Conservation (phyloP, 2,888 invertebrate species). For the Maniola hyperantus region DNA sequence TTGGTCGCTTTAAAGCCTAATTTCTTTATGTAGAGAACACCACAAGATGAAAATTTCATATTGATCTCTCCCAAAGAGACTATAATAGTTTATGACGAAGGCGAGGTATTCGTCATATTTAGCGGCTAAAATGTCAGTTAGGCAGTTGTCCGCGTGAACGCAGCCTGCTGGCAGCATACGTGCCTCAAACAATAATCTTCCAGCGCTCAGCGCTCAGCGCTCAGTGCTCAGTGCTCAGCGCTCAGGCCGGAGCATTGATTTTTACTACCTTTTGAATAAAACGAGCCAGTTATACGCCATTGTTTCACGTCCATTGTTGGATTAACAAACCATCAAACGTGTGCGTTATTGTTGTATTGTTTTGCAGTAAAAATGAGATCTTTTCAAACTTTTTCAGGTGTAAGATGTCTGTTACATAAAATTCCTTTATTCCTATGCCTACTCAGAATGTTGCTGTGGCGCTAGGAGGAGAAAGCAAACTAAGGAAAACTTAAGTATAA, state of each 20-base stretch:
- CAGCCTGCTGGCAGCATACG: conserved; percentile 5
- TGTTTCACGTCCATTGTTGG: conserved; percentile 29
- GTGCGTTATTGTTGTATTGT: conserved; percentile 6
- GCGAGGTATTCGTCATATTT: too few species aligned
- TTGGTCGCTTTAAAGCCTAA: too few species aligned
- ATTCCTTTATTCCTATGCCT: too few species aligned
- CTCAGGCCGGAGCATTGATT: conserved; percentile 30
- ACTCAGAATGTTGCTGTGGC: too few species aligned
- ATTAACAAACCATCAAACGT: conserved; percentile 24
- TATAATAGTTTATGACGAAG: too few species aligned
- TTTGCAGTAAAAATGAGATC: neutral
- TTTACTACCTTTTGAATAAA: conserved; percentile 36
- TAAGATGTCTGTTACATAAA: too few species aligned
- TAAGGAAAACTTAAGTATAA: too few species aligned
- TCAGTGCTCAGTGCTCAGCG: neutral
- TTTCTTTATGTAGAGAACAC: too few species aligned
- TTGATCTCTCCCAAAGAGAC: too few species aligned
- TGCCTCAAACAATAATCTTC: conserved; percentile 19
- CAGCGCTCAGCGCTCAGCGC: conserved; percentile 5
- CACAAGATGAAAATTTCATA: too few species aligned
- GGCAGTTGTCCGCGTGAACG: neutral
- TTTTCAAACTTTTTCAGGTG: conserved; percentile 7
- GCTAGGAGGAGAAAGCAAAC: too few species aligned
- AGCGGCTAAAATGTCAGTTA: conserved; percentile 11
- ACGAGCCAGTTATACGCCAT: conserved; percentile 33